Conservation (phyloP, 2,888 invertebrate species). For the Melanostoma scalare region DNA sequence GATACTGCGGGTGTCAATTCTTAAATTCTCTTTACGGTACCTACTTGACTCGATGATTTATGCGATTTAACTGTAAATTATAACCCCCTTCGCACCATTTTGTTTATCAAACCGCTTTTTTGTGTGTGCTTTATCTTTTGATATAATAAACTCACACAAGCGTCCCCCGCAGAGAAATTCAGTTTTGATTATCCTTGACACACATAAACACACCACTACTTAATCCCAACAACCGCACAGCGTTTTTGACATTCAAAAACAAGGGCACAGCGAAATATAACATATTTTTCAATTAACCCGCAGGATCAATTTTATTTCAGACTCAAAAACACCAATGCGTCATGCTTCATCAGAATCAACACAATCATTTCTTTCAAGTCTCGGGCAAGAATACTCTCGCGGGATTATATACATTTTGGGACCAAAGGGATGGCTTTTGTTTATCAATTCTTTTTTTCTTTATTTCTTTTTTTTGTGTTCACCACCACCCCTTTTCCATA, state of each 20-base stretch:
- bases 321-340: constrained; percentile 50
- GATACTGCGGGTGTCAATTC: constrained; percentile 55
- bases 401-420: constrained; percentile 57
- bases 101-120: constrained; percentile 49
- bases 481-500: constrained; percentile 66
- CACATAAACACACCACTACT: constrained; percentile 61
- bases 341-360: constrained; percentile 67
- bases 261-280: constrained; percentile 1
- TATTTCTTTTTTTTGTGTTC: constrained; percentile 28
- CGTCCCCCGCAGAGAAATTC: constrained; percentile 60
- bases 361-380: constrained; percentile 42
- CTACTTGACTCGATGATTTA: constrained; percentile 43
- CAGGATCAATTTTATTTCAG: constrained; percentile 52
- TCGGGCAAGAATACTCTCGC: constrained; percentile 60
- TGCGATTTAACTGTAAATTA: constrained; percentile 34
- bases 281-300: constrained; percentile 63
- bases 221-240: constrained; percentile 48
- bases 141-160: constrained; percentile 15
- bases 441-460: constrained; percentile 48
- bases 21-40: constrained; percentile 31
- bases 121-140: constrained; percentile 29
- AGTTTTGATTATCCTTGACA: constrained; percentile 72
- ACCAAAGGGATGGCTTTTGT: constrained; percentile 49
- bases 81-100: constrained; percentile 32
- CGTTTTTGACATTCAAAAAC: constrained; percentile 47